Percentiles rank a stretch among this genome's conserved stretches.
phyloP scores from a whole-genome alignment of 2,888 invertebrate species.

The Masnerella sp. region DNA sequence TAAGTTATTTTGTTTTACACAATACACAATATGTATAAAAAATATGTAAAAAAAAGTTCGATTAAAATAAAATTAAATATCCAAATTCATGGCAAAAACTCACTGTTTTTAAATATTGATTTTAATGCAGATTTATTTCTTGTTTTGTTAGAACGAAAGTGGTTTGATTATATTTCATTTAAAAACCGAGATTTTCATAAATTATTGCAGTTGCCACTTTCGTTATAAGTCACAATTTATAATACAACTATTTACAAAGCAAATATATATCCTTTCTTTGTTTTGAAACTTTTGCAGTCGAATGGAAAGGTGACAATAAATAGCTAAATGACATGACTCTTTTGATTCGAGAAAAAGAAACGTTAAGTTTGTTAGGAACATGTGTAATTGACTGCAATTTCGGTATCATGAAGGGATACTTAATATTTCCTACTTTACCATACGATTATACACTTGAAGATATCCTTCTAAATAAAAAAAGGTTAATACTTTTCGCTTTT shows the following conservation, averaged over 20 bases:
- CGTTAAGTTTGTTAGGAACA: constrained; percentile 13
- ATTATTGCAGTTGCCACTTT: constrained; percentile 36
- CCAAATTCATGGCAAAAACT: background rate
- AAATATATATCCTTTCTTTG: constrained; percentile 20
- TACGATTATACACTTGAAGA: background rate
- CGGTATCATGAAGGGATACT: background rate
- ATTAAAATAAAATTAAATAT: background rate
- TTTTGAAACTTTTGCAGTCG: constrained; percentile 5
- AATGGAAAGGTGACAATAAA: constrained; percentile 31
- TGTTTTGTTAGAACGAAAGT: background rate
- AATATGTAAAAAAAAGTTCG: background rate
- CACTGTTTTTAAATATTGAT: constrained; percentile 7
- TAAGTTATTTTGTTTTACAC: background rate
- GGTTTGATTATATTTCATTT: background rate
- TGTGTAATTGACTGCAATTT: constrained; percentile 22
- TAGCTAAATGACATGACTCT: constrained; percentile 33
- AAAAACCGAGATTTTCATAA: too few relatives aligned
- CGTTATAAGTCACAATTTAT: constrained; percentile 38
- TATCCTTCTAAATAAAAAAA: background rate
- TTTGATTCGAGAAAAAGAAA: too few relatives aligned
- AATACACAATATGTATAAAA: background rate
- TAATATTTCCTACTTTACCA: background rate
- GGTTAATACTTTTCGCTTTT: too few relatives aligned
- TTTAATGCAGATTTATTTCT: constrained; percentile 27
- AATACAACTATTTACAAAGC: constrained; percentile 73